These are phyloP conservation scores for Chrysocyon brachyurus DNA, from an alignment of 2,797 vertebrate species.

Conservation along the genomic window DNA sequence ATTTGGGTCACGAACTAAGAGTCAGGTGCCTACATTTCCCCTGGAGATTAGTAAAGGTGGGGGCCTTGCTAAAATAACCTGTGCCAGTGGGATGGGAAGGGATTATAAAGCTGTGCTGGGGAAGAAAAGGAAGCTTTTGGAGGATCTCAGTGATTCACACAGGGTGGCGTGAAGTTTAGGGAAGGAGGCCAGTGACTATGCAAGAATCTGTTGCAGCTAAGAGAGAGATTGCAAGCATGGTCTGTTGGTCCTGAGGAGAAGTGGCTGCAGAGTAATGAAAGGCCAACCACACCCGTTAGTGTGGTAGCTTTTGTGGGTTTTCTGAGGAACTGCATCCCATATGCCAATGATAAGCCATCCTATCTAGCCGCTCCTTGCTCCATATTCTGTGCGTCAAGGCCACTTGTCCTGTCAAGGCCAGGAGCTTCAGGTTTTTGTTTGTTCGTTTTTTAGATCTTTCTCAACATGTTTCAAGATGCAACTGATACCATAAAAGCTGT, in stretches of 20 bases:
- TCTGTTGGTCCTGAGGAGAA: neutral
- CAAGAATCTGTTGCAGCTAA: neutral
- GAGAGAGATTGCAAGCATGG: neutral
- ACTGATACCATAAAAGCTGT: neutral
- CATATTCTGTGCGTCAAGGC: neutral
- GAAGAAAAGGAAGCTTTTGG: neutral
- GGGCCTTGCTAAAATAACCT: neutral
- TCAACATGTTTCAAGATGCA: neutral
- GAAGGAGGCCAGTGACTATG: neutral
- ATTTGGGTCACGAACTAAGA: neutral
- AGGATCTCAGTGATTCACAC: neutral
- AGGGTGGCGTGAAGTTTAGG: neutral
- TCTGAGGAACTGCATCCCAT: neutral
- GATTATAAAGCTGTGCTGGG: neutral
- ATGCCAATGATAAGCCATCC: neutral
- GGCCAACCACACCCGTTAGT: neutral
- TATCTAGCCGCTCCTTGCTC: neutral
- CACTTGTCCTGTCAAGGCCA: neutral
- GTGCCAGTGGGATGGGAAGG: neutral
- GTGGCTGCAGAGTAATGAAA: neutral
- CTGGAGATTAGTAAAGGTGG: neutral
- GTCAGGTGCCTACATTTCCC: neutral
- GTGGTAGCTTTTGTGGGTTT: neutral
- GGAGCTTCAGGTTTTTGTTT: neutral
- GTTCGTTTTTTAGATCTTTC: neutral